Percentiles rank a stretch among this genome's conserved stretches.
Evolutionary conservation across 2,888 invertebrate genomes (phyloP).

Genomic region (Eristalis intricaria): DNA sequence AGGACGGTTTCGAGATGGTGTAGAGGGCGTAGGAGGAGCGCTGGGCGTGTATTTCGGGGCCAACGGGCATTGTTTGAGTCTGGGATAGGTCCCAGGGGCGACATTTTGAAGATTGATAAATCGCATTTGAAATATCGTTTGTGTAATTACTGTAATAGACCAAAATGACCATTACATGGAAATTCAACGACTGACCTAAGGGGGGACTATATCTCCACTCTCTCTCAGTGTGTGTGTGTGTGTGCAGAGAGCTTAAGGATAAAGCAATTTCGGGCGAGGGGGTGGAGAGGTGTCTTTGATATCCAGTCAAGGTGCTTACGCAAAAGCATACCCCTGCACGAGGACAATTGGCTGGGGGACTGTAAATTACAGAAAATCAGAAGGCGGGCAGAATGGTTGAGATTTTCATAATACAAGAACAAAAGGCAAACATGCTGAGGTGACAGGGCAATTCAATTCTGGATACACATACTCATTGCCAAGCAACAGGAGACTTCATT

Average conservation of each 20-base stretch:
- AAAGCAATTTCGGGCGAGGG: background rate
- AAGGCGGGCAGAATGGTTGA: background rate
- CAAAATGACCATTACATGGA: slow-evolving; percentile 45
- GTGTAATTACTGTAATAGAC: slow-evolving; percentile 50
- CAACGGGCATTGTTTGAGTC: slow-evolving; percentile 9
- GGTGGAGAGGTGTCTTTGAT: background rate
- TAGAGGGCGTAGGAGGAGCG: background rate
- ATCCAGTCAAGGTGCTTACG: background rate
- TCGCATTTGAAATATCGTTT: slow-evolving; percentile 50
- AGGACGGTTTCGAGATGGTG: background rate
- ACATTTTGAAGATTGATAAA: slow-evolving; percentile 45
- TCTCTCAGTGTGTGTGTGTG: too few species aligned
- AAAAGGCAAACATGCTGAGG: background rate
- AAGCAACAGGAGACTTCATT: background rate
- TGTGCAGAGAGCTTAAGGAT: background rate
- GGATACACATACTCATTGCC: background rate
- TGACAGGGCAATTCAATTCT: background rate
- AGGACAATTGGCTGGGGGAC: slow-evolving; percentile 6
- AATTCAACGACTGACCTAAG: slow-evolving; percentile 27
- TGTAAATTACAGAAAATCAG: slow-evolving; percentile 13
- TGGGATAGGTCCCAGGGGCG: slow-evolving; percentile 33
- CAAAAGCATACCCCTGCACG: background rate
- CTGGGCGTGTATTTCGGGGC: background rate
- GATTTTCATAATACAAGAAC: background rate
- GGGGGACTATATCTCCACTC: background rate